Base-by-base conservation (phyloP, 2,797 vertebrate species). In the Rachycentron canadum region DNA sequence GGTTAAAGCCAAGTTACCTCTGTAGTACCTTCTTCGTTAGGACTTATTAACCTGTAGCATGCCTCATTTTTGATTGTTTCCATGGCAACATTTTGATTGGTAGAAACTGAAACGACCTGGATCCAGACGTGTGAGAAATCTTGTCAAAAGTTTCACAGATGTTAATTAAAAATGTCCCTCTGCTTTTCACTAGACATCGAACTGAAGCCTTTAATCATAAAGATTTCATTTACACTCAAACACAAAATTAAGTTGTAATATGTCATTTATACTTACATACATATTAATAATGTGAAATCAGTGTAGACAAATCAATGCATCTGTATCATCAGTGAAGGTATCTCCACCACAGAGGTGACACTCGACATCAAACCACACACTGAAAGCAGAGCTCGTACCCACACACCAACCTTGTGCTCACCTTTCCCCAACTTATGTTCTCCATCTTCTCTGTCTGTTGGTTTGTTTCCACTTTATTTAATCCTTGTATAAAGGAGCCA, bases 391-490 rank as follows among this genome's bases (percentile, higher is more conserved):
- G 50, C 32, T 60, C 30, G 13, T 12, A 41, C 36, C 34, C 14
- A 28, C 30, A 19, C 68, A 13, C 9, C 55, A 58, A 34, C 69
- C 53, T 64, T 26, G 41, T n/a, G 2, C 26, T 64, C 38, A 57
- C 52, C 69, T n/a, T 65, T 58, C 32, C 14, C 53, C 26, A 10
- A 28, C 2, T 66, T 28, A 28, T 21, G 10, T 57, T 57, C 65
- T 13, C 52, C 17, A 1, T n/a, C 25, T 23, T 0, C 28, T 13
- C 12, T 28, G 52, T 53, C 23, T 63, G 32, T 53, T 79, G 59
- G 50, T 45, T 25, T 61, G 28, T 72, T 82, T 60, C 53, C 25
- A 28, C 1, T 30, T 5, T 3, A 25, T 45, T 65, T 59, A 26
- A 62, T 58, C 47, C 38, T 13, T 16, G n/a, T 52, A 0, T 52